These are phyloP conservation scores for Apodemus speciosus DNA, from an alignment of 2,113 vertebrate genomes.

Conservation along the genomic window DNA sequence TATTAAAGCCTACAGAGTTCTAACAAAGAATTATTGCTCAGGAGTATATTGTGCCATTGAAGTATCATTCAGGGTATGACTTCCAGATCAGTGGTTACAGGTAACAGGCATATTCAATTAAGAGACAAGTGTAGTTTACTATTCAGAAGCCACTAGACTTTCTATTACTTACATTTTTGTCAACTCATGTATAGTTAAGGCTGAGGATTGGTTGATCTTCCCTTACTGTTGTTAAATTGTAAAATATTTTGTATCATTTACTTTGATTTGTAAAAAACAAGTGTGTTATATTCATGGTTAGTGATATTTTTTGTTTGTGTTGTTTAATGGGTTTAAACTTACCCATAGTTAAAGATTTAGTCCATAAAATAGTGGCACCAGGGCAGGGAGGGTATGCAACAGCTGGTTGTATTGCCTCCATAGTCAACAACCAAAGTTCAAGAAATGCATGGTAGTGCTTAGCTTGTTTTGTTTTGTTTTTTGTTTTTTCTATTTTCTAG, in stretches of 20 bases:
- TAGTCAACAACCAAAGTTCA: too few relatives aligned
- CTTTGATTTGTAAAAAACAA: constrained; percentile 15
- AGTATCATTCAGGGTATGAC: not conserved
- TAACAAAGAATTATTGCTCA: not conserved
- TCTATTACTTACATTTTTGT: constrained; percentile 25
- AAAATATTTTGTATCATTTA: not conserved
- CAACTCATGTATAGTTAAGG: not conserved
- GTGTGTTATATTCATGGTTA: not conserved
- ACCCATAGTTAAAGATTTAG: too few relatives aligned
- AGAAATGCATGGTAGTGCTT: too few relatives aligned
- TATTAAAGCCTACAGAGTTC: constrained; percentile 13
- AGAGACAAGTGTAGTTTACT: not conserved
- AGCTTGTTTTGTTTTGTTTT: not conserved
- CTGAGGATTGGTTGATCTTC: not conserved
- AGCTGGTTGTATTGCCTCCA: too few relatives aligned
- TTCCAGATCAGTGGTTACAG: not conserved
- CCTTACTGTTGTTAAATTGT: not conserved
- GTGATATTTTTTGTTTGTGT: not conserved
- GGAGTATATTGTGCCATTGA: not conserved
- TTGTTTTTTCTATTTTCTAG: not conserved
- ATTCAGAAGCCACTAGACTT: constrained; percentile 7
- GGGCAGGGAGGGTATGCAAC: not conserved
- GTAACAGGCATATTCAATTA: not conserved
- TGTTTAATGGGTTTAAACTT: not conserved
- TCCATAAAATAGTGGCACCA: not conserved